Conservation (phyloP, 1,140 invertebrate species). For the Archegozetes longisetosus region DNA sequence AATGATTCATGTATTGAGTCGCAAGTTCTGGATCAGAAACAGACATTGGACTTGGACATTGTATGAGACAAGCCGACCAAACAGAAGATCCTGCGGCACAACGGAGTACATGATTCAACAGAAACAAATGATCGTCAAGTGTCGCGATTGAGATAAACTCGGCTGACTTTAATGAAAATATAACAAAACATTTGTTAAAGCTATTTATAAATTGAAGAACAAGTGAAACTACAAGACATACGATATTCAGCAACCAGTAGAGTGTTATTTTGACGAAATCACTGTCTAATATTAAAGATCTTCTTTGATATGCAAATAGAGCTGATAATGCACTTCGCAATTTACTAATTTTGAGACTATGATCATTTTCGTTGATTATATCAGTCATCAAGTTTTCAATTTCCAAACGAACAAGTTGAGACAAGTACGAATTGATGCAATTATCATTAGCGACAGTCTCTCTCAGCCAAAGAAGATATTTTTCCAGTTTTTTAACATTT, state of each 20-base stretch:
- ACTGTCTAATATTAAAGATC: neutral
- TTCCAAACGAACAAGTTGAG: neutral
- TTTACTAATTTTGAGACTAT: neutral
- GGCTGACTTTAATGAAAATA: neutral
- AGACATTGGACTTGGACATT: constrained; percentile 12
- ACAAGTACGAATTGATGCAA: neutral
- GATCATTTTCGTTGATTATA: neutral
- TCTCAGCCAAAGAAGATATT: constrained; percentile 2
- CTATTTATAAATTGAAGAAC: constrained; percentile 1
- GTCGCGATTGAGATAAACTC: neutral
- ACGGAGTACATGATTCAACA: constrained; percentile 15
- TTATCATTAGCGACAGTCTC: constrained; percentile 14
- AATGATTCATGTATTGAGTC: constrained; percentile 9
- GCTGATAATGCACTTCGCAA: neutral
- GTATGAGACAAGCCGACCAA: constrained; percentile 2
- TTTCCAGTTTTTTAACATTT: constrained; percentile 2
- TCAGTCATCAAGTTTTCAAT: constrained; percentile 11
- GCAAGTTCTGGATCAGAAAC: neutral
- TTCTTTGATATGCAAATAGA: constrained; percentile 5
- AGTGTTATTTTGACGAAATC: neutral
- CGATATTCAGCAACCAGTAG: neutral
- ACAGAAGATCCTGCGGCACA: constrained; percentile 12
- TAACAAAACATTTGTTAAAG: constrained; percentile 3
- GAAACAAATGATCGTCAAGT: constrained; percentile 12
- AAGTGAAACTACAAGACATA: neutral